Conservation (phyloP, 2,797 vertebrate genomes). For the Sebastes vulpes region DNA sequence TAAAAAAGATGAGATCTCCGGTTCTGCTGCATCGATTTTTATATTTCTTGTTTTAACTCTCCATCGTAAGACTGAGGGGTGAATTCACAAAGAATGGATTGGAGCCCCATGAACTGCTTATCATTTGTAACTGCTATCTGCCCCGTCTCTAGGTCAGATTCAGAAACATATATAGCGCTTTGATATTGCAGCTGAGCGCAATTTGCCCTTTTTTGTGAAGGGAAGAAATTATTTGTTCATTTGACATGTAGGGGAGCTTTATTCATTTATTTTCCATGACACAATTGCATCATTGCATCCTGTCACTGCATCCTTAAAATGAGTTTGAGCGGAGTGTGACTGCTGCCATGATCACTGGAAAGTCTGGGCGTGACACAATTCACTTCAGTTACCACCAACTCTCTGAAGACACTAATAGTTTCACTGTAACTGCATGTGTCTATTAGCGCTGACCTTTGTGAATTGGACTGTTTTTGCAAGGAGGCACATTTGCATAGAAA, state of each 20-base stretch:
- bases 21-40: neutral
- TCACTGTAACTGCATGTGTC: neutral
- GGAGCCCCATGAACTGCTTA: neutral
- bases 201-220: neutral
- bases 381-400: neutral
- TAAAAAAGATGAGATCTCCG: neutral
- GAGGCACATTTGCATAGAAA: neutral
- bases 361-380: neutral
- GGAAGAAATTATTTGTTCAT: neutral
- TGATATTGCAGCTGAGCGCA: neutral
- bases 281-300: neutral
- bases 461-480: neutral
- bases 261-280: neutral
- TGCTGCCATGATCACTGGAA: neutral
- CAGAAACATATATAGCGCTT: neutral
- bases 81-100: neutral
- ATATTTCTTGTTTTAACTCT: neutral
- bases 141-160: neutral
- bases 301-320: neutral
- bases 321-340: neutral
- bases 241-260: neutral
- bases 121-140: neutral
- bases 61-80: neutral
- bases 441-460: neutral
- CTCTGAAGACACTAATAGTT: neutral